These are phyloP conservation scores for Parasteatoda tepidariorum DNA, from an alignment of 1,140 invertebrate species.

Conservation along the genomic window DNA sequence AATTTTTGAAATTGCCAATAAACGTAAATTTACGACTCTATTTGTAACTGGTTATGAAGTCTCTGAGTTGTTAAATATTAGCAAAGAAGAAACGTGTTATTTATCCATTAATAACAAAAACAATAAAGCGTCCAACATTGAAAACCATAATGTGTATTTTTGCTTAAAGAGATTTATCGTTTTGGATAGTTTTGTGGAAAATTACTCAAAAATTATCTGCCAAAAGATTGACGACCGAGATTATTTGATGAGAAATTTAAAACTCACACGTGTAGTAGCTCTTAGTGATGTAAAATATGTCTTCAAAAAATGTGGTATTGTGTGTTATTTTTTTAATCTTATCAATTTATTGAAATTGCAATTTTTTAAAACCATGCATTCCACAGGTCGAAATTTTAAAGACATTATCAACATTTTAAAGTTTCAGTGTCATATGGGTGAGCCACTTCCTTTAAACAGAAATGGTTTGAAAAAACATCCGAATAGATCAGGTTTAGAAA, in stretches of 20 bases:
- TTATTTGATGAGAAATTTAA: constrained; percentile 12
- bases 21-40: constrained; percentile 30
- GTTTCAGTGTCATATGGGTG: constrained; percentile 15
- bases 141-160: neutral
- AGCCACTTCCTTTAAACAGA: constrained; percentile 6
- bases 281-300: constrained; percentile 14
- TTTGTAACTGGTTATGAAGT: neutral
- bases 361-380: constrained; percentile 14
- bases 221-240: neutral
- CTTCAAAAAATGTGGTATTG: constrained; percentile 3
- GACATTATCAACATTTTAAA: constrained; percentile 16
- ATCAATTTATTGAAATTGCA: neutral
- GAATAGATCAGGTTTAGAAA: constrained; percentile 1
- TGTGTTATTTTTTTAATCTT: constrained; percentile 21
- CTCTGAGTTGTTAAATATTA: neutral
- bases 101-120: neutral
- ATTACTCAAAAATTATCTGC: constrained; percentile 11
- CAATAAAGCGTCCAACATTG: neutral
- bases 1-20: constrained; percentile 27
- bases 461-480: constrained; percentile 17
- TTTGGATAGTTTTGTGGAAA: neutral
- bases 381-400: neutral
- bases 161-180: constrained; percentile 10
- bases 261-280: constrained; percentile 8
- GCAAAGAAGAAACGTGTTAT: neutral